Evolutionary conservation across 2,113 vertebrate genomes (phyloP).

Genomic region (Syngnathus scovelli): DNA sequence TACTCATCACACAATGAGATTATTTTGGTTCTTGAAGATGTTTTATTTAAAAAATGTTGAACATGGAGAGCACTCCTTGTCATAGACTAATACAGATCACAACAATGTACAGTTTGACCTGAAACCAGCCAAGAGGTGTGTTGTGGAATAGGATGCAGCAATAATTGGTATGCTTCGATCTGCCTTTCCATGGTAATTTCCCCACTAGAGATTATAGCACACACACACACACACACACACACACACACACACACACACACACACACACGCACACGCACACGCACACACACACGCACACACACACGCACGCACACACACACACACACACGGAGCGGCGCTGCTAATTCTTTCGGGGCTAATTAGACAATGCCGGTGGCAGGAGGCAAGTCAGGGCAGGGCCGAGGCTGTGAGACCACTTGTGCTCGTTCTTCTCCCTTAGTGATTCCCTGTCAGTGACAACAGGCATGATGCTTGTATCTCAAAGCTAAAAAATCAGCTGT

Average conservation of each 20-base stretch:
- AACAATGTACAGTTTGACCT: constrained; percentile 21
- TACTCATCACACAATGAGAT: too few relatives aligned
- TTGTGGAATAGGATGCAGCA: constrained; percentile 62
- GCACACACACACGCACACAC: constrained; percentile 1
- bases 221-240: constrained; percentile 32
- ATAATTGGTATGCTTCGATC: constrained; percentile 69
- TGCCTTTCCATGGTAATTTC: constrained; percentile 63
- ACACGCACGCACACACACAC: constrained; percentile 20
- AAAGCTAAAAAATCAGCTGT: neutral
- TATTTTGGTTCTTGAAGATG: neutral
- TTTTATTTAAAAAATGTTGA: neutral
- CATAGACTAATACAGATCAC: constrained; percentile 14
- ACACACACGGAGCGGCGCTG: constrained; percentile 1
- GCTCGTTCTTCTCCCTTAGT: constrained; percentile 41
- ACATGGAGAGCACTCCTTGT: neutral
- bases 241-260: too few relatives aligned
- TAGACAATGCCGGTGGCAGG: constrained; percentile 65
- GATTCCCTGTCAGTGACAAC: constrained; percentile 33
- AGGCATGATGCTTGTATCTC: constrained; percentile 30
- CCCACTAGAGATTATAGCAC: constrained; percentile 64
- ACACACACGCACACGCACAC: constrained; percentile 38
- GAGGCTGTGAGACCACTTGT: constrained; percentile 63
- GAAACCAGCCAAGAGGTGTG: constrained; percentile 55
- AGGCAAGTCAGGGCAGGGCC: constrained; percentile 67
- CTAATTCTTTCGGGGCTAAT: constrained; percentile 76